phyloP scores from a whole-genome alignment of 1,140 invertebrate genomes.

The Drosophila sturtevanti region DNA sequence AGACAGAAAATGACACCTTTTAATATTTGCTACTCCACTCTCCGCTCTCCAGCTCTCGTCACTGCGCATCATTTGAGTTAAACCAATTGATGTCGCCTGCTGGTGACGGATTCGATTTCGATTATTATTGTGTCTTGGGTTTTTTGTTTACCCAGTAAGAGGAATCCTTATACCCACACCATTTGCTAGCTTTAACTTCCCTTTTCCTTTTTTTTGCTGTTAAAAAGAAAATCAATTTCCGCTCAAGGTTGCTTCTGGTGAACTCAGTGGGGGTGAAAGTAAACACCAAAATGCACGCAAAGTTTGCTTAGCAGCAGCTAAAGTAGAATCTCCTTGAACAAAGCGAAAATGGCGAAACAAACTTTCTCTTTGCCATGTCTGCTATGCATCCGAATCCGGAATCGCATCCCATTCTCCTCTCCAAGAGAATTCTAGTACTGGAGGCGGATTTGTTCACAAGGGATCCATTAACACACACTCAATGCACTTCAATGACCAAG shows the following conservation, averaged over 20 bases:
- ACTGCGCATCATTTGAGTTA: conserved; percentile 13
- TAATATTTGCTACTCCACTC: conserved; percentile 34
- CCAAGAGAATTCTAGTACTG: conserved; percentile 85
- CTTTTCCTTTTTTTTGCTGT: background rate
- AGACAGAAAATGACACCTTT: conserved; percentile 65
- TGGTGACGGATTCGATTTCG: conserved; percentile 77
- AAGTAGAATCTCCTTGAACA: conserved; percentile 20
- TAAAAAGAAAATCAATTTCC: conserved; percentile 71
- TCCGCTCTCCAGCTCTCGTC: background rate
- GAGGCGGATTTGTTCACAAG: conserved; percentile 91
- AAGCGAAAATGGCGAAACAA: conserved; percentile 59
- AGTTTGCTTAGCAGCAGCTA: conserved; percentile 56
- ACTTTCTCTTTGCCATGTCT: conserved; percentile 59
- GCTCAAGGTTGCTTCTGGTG: conserved; percentile 39
- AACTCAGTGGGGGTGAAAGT: conserved; percentile 31
- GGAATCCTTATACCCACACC: background rate
- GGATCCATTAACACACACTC: conserved; percentile 95
- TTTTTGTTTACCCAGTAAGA: conserved; percentile 65
- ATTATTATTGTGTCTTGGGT: conserved; percentile 76
- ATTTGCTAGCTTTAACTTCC: background rate
- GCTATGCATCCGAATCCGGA: conserved; percentile 43
- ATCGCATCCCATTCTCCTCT: background rate
- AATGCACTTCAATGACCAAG: conserved; percentile 91
- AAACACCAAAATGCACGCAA: conserved; percentile 63
- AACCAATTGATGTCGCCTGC: conserved; percentile 54